These are phyloP conservation scores for Choristoneura fumiferana DNA, from an alignment of 1,140 invertebrate genomes.

Conservation along the genomic window DNA sequence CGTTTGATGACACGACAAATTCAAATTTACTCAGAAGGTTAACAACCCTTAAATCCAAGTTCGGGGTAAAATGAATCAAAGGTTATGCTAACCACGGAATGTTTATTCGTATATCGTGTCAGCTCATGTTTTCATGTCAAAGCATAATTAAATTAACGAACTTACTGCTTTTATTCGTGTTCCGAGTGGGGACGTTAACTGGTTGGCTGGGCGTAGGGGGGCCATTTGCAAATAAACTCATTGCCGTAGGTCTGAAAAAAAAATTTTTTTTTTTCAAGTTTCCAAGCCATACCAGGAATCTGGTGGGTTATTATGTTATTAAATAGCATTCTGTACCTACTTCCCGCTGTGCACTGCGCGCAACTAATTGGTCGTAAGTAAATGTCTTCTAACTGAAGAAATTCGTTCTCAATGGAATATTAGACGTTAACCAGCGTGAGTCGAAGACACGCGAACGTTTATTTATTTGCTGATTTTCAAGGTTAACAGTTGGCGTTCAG, in stretches of 20 bases:
- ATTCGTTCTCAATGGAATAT: not conserved
- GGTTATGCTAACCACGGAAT: not conserved
- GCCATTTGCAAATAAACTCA: constrained; percentile 78
- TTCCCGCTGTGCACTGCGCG: too few species aligned
- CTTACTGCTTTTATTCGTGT: constrained; percentile 35
- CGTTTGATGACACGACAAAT: too few species aligned
- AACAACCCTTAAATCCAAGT: not conserved
- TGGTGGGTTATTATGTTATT: not conserved
- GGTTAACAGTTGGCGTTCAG: constrained; percentile 1
- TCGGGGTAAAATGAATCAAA: not conserved
- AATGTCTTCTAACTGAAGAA: too few species aligned
- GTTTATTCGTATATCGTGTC: too few species aligned
- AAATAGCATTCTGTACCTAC: too few species aligned
- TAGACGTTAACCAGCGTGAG: not conserved
- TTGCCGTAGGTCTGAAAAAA: constrained; percentile 77
- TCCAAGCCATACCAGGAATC: not conserved
- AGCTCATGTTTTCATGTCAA: not conserved
- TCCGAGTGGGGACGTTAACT: constrained; percentile 59
- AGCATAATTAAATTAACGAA: constrained; percentile 19
- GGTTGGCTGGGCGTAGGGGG: constrained; percentile 67
- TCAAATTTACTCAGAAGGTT: not conserved
- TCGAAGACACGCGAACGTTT: constrained; percentile 21
- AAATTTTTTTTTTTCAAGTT: not conserved
- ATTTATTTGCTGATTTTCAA: constrained; percentile 5
- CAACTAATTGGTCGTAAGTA: too few species aligned